Percentiles rank a stretch among this genome's conserved stretches.
Conservation (phyloP, 2,113 vertebrate species). For the Hyla sarda region DNA sequence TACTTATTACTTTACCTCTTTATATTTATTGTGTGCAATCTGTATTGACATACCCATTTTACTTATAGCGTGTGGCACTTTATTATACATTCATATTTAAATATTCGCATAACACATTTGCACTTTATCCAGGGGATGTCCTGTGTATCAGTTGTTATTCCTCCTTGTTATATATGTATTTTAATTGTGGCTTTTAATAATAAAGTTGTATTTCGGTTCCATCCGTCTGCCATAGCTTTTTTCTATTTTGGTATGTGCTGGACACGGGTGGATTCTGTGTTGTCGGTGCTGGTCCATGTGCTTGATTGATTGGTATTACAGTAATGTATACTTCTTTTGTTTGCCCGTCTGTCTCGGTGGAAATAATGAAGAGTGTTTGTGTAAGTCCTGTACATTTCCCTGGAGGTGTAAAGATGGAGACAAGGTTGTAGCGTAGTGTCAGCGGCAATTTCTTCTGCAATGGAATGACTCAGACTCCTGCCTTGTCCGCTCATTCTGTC, state of each 20-base stretch:
- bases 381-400: neutral
- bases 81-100: too few relatives aligned
- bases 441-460: neutral
- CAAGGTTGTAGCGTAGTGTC: slow-evolving; percentile 9
- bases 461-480: slow-evolving; percentile 20
- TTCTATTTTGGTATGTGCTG: neutral
- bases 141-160: too few relatives aligned
- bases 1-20: too few relatives aligned
- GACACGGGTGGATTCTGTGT: neutral
- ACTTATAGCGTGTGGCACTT: neutral
- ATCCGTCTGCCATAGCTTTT: neutral
- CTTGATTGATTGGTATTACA: neutral
- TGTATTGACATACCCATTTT: too few relatives aligned
- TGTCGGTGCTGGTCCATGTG: neutral
- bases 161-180: too few relatives aligned
- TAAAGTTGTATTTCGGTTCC: too few relatives aligned
- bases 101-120: too few relatives aligned
- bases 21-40: too few relatives aligned
- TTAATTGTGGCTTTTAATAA: too few relatives aligned
- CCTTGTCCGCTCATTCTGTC: slow-evolving; percentile 27
- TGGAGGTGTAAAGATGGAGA: slow-evolving; percentile 33
- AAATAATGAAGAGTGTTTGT: slow-evolving; percentile 28
- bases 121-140: too few relatives aligned
- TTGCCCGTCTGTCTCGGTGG: slow-evolving; percentile 12
- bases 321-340: neutral